phyloP scores from a whole-genome alignment of 2,888 invertebrate species.

The Teleogryllus oceanicus region DNA sequence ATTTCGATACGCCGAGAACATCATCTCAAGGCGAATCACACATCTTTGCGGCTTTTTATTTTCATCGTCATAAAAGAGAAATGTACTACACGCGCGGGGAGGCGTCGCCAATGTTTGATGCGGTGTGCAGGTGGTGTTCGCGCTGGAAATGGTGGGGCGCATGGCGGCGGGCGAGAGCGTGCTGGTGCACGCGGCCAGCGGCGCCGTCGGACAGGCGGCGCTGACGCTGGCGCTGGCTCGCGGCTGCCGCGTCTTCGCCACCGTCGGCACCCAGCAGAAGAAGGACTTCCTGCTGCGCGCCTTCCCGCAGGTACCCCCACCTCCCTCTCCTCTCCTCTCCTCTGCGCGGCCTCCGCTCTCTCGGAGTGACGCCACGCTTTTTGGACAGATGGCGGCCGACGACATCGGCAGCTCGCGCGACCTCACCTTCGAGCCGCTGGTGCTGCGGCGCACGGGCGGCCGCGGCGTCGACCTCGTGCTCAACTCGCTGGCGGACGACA shows the following conservation, averaged over 20 bases:
- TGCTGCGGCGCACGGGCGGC: slow-evolving; percentile 75
- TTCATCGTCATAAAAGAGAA: too few species aligned
- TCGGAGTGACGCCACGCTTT: too few species aligned
- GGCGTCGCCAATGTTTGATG: too few species aligned
- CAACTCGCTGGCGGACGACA: slow-evolving; percentile 90
- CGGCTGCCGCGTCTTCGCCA: slow-evolving; percentile 64
- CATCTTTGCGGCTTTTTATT: too few species aligned
- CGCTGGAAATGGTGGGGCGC: slow-evolving; percentile 56
- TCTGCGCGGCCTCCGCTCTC: too few species aligned
- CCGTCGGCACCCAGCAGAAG: slow-evolving; percentile 65
- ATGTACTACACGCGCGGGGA: too few species aligned
- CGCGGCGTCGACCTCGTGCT: slow-evolving; percentile 87
- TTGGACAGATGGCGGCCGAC: background rate
- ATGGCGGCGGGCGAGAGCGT: slow-evolving; percentile 50
- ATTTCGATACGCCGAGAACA: too few species aligned
- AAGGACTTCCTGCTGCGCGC: slow-evolving; percentile 55
- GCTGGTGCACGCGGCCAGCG: slow-evolving; percentile 58
- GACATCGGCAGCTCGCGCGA: slow-evolving; percentile 47
- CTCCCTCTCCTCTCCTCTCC: too few species aligned
- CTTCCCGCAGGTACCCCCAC: background rate
- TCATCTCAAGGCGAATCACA: too few species aligned
- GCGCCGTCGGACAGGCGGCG: slow-evolving; percentile 74
- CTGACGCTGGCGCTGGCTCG: background rate
- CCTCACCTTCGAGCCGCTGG: slow-evolving; percentile 72
- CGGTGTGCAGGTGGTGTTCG: slow-evolving; percentile 39